These are phyloP conservation scores for Sericinus montela DNA, from an alignment of 2,888 invertebrate species.

Conservation along the genomic window DNA sequence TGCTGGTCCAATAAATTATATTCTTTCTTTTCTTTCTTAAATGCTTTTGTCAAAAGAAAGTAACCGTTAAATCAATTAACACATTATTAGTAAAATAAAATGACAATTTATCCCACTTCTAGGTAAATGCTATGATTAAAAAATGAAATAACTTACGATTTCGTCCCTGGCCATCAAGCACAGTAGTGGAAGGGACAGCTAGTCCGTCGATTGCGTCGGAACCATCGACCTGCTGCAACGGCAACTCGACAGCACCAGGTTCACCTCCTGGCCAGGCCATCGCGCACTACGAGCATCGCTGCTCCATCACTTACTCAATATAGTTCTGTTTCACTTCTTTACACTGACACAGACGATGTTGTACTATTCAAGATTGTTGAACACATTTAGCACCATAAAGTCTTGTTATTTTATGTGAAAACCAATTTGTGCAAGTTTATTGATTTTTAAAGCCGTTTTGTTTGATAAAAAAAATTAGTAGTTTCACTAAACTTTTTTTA, in stretches of 20 bases:
- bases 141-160: slow-evolving; percentile 53
- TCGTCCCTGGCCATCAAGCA: slow-evolving; percentile 35
- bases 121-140: too few relatives aligned
- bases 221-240: slow-evolving; percentile 40
- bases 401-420: too few relatives aligned
- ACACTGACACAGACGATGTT: not conserved
- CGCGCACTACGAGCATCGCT: slow-evolving; percentile 33
- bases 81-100: too few relatives aligned
- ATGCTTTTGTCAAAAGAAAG: too few relatives aligned
- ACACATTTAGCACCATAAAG: slow-evolving; percentile 1
- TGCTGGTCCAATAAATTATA: too few relatives aligned
- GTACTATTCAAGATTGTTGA: not conserved
- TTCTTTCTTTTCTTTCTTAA: too few relatives aligned
- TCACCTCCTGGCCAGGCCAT: slow-evolving; percentile 73
- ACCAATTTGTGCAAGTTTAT: too few relatives aligned
- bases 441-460: too few relatives aligned
- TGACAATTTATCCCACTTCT: too few relatives aligned
- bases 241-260: slow-evolving; percentile 57
- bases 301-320: slow-evolving; percentile 20
- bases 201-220: slow-evolving; percentile 34
- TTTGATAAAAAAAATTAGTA: too few relatives aligned
- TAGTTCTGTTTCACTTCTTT: not conserved
- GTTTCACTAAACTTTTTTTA: too few relatives aligned
- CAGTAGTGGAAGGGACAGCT: slow-evolving; percentile 35
- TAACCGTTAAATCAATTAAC: too few relatives aligned